Evolutionary conservation across 1,140 invertebrate genomes (phyloP).

Genomic region (Diorhabda sublineata): DNA sequence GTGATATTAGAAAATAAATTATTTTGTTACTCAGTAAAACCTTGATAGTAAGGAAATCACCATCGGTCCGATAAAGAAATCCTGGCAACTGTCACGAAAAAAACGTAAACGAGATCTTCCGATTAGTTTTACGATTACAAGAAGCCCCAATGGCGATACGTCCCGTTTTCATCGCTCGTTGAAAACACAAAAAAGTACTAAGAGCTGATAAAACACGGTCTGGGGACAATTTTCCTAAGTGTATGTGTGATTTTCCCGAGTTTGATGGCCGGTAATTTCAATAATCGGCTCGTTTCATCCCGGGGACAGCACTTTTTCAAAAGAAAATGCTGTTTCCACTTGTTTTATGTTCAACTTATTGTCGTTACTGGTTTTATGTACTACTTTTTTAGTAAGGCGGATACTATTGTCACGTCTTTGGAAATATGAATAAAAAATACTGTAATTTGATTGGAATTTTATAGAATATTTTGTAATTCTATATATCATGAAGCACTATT

Average conservation of each 20-base stretch:
- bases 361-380: constrained; percentile 12
- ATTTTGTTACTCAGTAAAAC: not conserved
- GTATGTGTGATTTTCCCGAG: constrained; percentile 22
- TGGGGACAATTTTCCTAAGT: constrained; percentile 14
- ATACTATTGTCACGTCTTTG: not conserved
- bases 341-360: constrained; percentile 22
- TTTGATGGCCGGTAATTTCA: constrained; percentile 23
- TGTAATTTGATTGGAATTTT: too few species aligned
- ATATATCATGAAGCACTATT: too few species aligned
- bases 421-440: too few species aligned
- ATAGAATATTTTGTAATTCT: too few species aligned
- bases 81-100: not conserved
- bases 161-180: not conserved
- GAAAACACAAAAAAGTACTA: constrained; percentile 1
- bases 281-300: constrained; percentile 21
- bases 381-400: not conserved
- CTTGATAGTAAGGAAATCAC: not conserved
- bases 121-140: constrained; percentile 1
- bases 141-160: constrained; percentile 1
- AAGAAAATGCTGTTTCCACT: constrained; percentile 16
- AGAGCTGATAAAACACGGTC: not conserved
- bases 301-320: constrained; percentile 13
- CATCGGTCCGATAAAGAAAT: not conserved
- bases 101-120: not conserved
- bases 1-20: too few species aligned